Conservation (phyloP, 2,888 invertebrate species). For the Nematopogon swammerdamellus region DNA sequence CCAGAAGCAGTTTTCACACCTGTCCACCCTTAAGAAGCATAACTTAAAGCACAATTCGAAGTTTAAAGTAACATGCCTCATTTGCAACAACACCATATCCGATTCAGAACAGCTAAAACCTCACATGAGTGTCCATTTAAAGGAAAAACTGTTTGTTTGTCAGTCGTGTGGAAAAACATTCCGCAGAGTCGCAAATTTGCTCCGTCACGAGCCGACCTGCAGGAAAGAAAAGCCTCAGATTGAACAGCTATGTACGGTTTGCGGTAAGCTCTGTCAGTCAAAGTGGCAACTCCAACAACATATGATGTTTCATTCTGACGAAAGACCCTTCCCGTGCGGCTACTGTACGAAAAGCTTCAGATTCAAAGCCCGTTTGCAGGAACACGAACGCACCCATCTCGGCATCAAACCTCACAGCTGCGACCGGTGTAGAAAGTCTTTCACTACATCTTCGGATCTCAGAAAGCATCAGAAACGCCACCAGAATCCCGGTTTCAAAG, state of each 20-base stretch:
- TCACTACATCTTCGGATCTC: not conserved
- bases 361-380: not conserved
- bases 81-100: not conserved
- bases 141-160: not conserved
- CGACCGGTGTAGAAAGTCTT: not conserved
- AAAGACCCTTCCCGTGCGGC: not conserved
- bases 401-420: not conserved
- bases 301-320: not conserved
- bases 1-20: not conserved
- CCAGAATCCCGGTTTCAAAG: not conserved
- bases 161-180: not conserved
- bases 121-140: not conserved
- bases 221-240: not conserved
- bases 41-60: not conserved
- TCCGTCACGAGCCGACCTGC: not conserved
- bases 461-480: constrained; percentile 1
- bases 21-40: not conserved
- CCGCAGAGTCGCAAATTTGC: not conserved
- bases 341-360: not conserved
- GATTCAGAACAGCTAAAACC: not conserved
- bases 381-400: not conserved
- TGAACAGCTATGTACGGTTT: not conserved
- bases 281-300: not conserved
- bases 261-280: not conserved
- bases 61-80: not conserved